phyloP scores from a whole-genome alignment of 2,797 vertebrate species.

The Onychomys leucogaster region DNA sequence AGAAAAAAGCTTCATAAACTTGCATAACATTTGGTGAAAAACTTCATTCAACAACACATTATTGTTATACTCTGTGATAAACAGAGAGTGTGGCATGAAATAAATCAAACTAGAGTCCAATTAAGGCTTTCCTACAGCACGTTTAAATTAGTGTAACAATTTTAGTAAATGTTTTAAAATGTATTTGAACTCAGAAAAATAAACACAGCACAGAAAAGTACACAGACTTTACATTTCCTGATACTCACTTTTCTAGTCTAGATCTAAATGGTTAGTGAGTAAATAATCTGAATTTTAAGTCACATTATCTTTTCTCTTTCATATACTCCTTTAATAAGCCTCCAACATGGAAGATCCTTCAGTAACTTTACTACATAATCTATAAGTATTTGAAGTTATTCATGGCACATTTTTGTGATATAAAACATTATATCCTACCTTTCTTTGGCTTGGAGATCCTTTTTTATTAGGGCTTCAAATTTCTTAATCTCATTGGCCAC shows the following conservation, averaged over 20 bases:
- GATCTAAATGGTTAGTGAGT: constrained; percentile 4
- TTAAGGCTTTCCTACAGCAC: neutral
- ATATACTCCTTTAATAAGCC: neutral
- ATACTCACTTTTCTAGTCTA: neutral
- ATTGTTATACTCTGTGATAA: neutral
- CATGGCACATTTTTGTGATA: neutral
- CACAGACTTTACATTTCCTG: neutral
- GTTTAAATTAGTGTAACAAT: constrained; percentile 28
- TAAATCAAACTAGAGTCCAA: neutral
- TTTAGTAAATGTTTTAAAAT: neutral
- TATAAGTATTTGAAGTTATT: constrained; percentile 30
- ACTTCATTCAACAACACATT: neutral
- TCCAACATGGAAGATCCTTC: constrained; percentile 20
- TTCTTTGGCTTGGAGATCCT: constrained; percentile 79
- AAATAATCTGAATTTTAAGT: constrained; percentile 10
- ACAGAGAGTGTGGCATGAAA: neutral
- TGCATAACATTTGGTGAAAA: neutral
- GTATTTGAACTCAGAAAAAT: constrained; percentile 5
- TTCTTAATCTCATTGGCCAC: constrained; percentile 91
- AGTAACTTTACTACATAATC: neutral
- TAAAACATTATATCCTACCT: constrained; percentile 81
- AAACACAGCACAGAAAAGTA: neutral
- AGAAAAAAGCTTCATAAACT: neutral
- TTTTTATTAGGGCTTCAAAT: constrained; percentile 92
- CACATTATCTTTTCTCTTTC: neutral